Conservation (phyloP, 1,140 invertebrate genomes). For the Geopemphigus sp. region DNA sequence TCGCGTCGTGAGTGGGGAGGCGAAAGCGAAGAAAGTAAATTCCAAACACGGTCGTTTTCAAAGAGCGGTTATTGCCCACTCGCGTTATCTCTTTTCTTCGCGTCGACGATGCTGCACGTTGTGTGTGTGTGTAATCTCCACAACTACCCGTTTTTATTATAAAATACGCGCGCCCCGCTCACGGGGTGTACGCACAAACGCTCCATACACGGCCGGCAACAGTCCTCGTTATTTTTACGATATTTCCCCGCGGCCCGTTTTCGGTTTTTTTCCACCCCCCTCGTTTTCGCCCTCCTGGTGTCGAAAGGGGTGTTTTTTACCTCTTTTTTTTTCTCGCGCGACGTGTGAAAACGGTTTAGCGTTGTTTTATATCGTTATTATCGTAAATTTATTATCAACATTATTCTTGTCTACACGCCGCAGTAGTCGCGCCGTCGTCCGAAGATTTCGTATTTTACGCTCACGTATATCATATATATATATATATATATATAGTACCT, state of each 20-base stretch:
- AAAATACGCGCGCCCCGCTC: no score
- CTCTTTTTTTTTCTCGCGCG: background rate
- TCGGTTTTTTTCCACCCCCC: background rate
- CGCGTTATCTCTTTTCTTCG: background rate
- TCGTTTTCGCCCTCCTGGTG: no score
- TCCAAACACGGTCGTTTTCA: constrained; percentile 2
- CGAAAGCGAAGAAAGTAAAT: background rate
- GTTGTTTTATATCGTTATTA: constrained; percentile 23
- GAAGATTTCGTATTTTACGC: background rate
- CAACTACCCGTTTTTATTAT: no score
- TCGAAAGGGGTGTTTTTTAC: no score
- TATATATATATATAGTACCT: no score
- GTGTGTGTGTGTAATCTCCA: no score
- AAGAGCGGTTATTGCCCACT: constrained; percentile 1
- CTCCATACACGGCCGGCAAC: background rate
- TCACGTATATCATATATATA: no score
- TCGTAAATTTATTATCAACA: constrained; percentile 13
- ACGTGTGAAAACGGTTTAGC: background rate
- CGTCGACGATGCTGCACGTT: no score
- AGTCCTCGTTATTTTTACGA: constrained; percentile 25
- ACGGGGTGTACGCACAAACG: background rate
- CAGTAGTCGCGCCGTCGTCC: background rate
- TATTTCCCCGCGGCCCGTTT: background rate
- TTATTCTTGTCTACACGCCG: constrained; percentile 15
- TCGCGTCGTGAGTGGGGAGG: no score